Percentiles rank a stretch among this genome's conserved stretches.
These are phyloP conservation scores for Megalonaias nervosa DNA, from an alignment of 1,140 invertebrate genomes.

Conservation along the genomic window DNA sequence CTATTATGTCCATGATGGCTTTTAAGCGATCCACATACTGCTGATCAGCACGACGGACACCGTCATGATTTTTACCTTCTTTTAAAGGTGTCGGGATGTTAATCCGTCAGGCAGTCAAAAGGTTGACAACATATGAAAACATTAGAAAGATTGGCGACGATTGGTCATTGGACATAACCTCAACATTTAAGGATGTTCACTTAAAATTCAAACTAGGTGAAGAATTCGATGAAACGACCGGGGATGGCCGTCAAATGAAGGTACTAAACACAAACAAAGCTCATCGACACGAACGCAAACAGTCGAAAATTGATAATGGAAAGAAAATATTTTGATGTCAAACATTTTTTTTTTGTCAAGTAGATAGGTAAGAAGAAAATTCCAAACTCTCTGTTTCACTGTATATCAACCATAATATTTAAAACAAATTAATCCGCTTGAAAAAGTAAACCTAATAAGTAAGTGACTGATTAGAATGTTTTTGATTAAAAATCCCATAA, in stretches of 20 bases:
- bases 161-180: conserved; percentile 83
- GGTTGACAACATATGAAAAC: conserved; percentile 82
- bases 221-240: conserved; percentile 89
- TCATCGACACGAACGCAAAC: not conserved
- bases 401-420: too few relatives aligned
- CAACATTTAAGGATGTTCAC: conserved; percentile 87
- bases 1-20: not conserved
- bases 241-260: conserved; percentile 88
- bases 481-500: too few relatives aligned
- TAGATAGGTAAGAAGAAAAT: too few relatives aligned
- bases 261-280: conserved; percentile 54
- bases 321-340: too few relatives aligned
- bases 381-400: too few relatives aligned
- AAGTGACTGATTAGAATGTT: too few relatives aligned
- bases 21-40: not conserved
- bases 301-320: not conserved
- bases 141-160: conserved; percentile 79
- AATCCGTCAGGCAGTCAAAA: conserved; percentile 81
- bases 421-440: too few relatives aligned
- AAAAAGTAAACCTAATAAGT: too few relatives aligned
- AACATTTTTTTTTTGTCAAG: too few relatives aligned
- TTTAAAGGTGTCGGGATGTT: conserved; percentile 83
- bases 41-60: too few relatives aligned
- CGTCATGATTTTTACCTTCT: not conserved
- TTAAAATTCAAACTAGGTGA: conserved; percentile 85